Base-by-base conservation (phyloP, 2,888 invertebrate genomes). In the Carpatolechia fugitivella region DNA sequence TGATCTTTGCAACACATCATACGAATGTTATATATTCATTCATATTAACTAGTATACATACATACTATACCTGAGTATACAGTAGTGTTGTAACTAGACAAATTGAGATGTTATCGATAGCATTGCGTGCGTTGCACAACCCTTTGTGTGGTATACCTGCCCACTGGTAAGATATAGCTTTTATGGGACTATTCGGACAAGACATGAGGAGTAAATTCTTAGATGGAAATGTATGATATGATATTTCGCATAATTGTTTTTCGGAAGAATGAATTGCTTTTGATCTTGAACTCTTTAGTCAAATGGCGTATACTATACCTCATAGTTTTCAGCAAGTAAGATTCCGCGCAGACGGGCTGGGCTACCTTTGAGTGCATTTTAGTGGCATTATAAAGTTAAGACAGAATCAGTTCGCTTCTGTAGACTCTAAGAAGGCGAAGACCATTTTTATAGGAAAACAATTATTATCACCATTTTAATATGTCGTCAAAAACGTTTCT, bases 101-200 rank as follows among this genome's bases (percentile, higher is more conserved):
- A 72, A 77, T 78, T 72, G 69, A 72, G 82, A 82, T 85, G 70
- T 58, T 79, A 83, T 82, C 78, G 57, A 66, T 50, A 52, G 57
- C 60, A 58, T 66, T 69, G 68, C 70, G 72, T 69, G 69, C 63
- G 61, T 82, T 82, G 71, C 70, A 66, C 68, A 83, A 82, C 63
- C 68, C 75, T 81, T 79, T 80, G 79, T 80, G 72, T 67, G 66
- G 58, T 54, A 61, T 68, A 35, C n/a, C 16, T 4, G 38, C 13
- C 16, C 7, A 38, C 16, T 38, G 18, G 7, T 35, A n/a, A 1
- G 65, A 65, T 67, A 69, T 66, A 49, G 60, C 58, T 65, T 73
- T 74, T 73, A 72, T 64, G 60, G 59, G 70, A 73, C 68, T 63
- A 74, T 78, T 76, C 74, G 70, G 51, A 55, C 7, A 7, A 1